phyloP scores from a whole-genome alignment of 2,113 vertebrate genomes.

The Lophochroa leadbeateri region DNA sequence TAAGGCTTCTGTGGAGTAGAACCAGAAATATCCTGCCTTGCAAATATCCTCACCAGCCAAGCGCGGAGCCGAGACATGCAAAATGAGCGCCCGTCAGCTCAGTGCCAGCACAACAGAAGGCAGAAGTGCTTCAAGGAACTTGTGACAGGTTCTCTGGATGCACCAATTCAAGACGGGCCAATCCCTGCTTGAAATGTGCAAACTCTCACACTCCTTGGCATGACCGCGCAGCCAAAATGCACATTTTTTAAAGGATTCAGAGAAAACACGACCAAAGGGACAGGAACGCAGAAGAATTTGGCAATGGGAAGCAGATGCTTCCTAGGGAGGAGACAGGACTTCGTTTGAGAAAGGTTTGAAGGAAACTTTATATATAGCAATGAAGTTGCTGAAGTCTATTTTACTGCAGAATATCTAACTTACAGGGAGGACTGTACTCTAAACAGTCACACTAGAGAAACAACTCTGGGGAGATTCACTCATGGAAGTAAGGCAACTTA shows the following conservation, averaged over 20 bases:
- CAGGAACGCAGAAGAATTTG: conserved; percentile 47
- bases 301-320: conserved; percentile 62
- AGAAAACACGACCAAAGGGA: conserved; percentile 69
- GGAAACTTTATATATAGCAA: conserved; percentile 64
- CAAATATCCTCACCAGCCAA: conserved; percentile 68
- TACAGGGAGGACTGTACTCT: background rate
- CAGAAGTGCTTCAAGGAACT: conserved; percentile 72
- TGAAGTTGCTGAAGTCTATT: conserved; percentile 24
- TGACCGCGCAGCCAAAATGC: conserved; percentile 67
- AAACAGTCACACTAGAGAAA: background rate
- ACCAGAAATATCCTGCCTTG: conserved; percentile 68
- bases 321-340: conserved; percentile 43
- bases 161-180: conserved; percentile 66
- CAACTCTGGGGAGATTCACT: background rate
- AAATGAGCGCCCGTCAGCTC: conserved; percentile 68
- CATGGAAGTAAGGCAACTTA: background rate
- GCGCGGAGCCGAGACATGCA: conserved; percentile 60
- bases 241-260: conserved; percentile 58
- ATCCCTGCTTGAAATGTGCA: conserved; percentile 68
- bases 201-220: conserved; percentile 71
- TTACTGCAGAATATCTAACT: background rate
- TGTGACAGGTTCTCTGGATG: conserved; percentile 72
- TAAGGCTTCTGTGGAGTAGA: conserved; percentile 63
- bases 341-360: conserved; percentile 26
- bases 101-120: conserved; percentile 68